Base-by-base conservation (phyloP, 1,140 invertebrate genomes). In the Zophobas morio region DNA sequence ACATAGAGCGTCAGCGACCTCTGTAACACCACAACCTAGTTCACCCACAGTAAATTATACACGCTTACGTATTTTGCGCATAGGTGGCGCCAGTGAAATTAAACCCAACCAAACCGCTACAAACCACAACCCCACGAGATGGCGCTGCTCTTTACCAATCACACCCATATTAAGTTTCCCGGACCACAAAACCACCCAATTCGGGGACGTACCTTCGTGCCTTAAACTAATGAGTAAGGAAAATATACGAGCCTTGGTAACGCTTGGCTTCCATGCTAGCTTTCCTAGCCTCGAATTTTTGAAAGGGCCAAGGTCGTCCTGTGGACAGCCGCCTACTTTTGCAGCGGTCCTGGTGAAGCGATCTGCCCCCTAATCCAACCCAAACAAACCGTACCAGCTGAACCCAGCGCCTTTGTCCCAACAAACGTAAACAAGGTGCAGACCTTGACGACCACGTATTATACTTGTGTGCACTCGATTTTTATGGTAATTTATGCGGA, bases 191-290 rank as follows among this genome's bases (percentile, higher is more conserved):
- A 70, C 37, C 34, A 70, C 37, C 20, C 20, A 70, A 20, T 40
- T 6, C 0, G 1, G 42, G 1, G 20, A 39, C 66, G n/a, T 3
- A 1, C 6, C 20, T 40, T 89, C 89, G 93, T 94, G 93, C 93
- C 93, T 93, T 93, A 94, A 94, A 93, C 92, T 93, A 92, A 92
- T 93, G 92, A 93, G 92, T 94, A 94, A 93, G 92, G 92, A 93
- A 94, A 94, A 93, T 93, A 93, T 92, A 91, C 77, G 89, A 92
- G 92, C 92, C 91, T 90, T 92, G 92, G 91, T 93, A 88, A 93
- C 90, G 90, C 93, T 93, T 90, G 91, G 92, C 91, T 90, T 79
- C 75, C 73, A 79, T 82, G 80, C 72, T 80, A 74, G 74, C 89
- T 89, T 89, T 89, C 81, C 80, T 90, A 89, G 90, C 87, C 86